Evolutionary conservation across 2,888 invertebrate genomes (phyloP), one percentile per base, ranked within the genome.

Genomic region (Xestia ashworthii): DNA sequence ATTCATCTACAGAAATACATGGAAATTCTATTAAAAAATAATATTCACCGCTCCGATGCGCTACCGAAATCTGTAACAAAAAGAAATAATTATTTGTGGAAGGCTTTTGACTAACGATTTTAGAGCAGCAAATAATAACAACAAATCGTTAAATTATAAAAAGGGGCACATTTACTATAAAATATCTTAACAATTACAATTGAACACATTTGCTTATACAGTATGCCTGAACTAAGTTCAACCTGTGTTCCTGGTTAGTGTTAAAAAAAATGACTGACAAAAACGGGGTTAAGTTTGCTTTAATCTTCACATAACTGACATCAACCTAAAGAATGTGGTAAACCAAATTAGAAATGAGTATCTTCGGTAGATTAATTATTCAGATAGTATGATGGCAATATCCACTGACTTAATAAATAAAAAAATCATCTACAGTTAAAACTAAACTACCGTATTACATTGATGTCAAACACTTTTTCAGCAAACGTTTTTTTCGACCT

Each of bases 11-110:
- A n/a, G n/a, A 55, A 55, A n/a, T 55, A 55, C 5, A n/a, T 55
- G 12, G 11, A n/a, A 55, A 55, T 55, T 1, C n/a, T 55, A n/a
- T 2, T 53, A 5, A n/a, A 50, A n/a, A 55, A 22, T n/a, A 0
- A 55, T 55, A 16, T 55, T 69, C 16, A 16, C 2, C 8, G 11
- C 19, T 46, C 14, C 12, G 14, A 22, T 50, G 5, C 3, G n/a
- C 4, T 19, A 14, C 14, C 19, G 0, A 58, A 69, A 70, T 22
- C 80, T 70, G 76, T 38, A 76, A 81, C 44, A 69, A 60, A 60
- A 44, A 46, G 0, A 60, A 41, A 60, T 5, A 5, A 2, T n/a
- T 19, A n/a, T 19, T n/a, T 64, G 22, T 9, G 16, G 22, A 9
- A 19, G 38, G 0, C 0, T 1, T 68, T n/a, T 68, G 5, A 11